A percentile compares a stretch with the other conserved stretches of the same genome.
These are phyloP conservation scores for Trissolcus basalis DNA, from an alignment of 1,140 invertebrate species.

Conservation along the genomic window DNA sequence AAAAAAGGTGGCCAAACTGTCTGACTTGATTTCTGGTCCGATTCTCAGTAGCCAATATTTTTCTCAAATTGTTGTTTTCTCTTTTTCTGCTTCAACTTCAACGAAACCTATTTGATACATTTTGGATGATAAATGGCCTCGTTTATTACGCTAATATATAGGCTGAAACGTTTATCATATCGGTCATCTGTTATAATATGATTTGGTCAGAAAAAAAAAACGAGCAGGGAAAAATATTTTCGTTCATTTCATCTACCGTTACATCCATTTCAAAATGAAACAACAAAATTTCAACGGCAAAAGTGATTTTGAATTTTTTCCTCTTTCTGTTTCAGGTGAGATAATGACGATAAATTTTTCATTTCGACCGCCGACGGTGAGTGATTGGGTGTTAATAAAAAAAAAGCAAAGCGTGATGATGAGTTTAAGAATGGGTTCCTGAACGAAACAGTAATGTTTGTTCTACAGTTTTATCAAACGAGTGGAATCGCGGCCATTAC, in stretches of 20 bases:
- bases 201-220: too few relatives aligned
- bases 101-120: conserved; percentile 27
- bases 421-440: background rate
- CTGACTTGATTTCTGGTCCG: conserved; percentile 38
- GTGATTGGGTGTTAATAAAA: conserved; percentile 2
- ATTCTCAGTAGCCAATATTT: conserved; percentile 52
- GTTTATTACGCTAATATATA: conserved; percentile 33
- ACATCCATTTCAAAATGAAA: too few relatives aligned
- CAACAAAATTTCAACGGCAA: too few relatives aligned
- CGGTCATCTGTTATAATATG: too few relatives aligned
- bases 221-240: background rate
- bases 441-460: background rate
- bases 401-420: background rate
- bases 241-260: background rate
- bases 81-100: too few relatives aligned
- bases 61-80: conserved; percentile 28
- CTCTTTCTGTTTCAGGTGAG: conserved; percentile 3
- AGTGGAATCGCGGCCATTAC: conserved; percentile 22
- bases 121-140: conserved; percentile 33
- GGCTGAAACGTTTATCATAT: background rate
- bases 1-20: conserved; percentile 35
- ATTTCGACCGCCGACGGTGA: background rate
- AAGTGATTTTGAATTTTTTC: background rate
- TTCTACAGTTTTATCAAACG: conserved; percentile 5
- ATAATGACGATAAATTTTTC: background rate